Base-by-base conservation (phyloP, 92 coral and sea anemone species). In the Umimayanthus kanabou region DNA sequence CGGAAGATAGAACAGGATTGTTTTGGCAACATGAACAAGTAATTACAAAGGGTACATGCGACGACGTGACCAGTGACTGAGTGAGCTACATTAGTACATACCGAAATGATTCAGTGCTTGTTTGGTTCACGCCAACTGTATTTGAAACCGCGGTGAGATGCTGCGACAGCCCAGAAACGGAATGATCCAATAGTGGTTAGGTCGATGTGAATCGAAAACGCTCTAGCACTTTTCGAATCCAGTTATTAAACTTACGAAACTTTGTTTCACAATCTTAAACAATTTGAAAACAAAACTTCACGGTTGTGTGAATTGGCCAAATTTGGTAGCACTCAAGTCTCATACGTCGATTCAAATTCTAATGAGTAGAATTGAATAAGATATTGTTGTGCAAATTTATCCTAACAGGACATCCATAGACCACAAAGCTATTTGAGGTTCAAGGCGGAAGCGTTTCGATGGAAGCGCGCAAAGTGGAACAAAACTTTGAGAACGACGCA, bases 241-340 rank as follows among this genome's bases (percentile, higher is more conserved):
- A 18, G 69, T 23, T n/a, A 37, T 30, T 22, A 33, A 74, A 39
- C 76, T 81, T 40, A 39, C 76, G 87, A 83, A 83, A 83, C 87
- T 45, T 33, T 83, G 79, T 83, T 83, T 28, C 87, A 83, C 87
- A 83, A 69, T 83, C 42, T 9, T 4, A 9, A 26, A 67, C 77
- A 47, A 20, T 9, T 72, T 70, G 64, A 26, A 72, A 69, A 69
- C 77, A 83, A 33, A 70, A 83, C 79, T 83, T 40, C 65, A 70
- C 79, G 49, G 77, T 47, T 26, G 65, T 45, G 87, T 70, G 65
- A 83, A 83, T 30, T 83, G 55, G 26, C 87, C 87, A 83, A 83
- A 83, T 83, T 83, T 83, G 37, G 86, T 67, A 42, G 20, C 49
- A n/a, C 80, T 77, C 39, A 61, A 45, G 28, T 8, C 11, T 37